Percentiles rank a stretch among this genome's conserved stretches.
phyloP scores from a whole-genome alignment of 2,888 invertebrate species.

The Bugulina stolonifera region DNA sequence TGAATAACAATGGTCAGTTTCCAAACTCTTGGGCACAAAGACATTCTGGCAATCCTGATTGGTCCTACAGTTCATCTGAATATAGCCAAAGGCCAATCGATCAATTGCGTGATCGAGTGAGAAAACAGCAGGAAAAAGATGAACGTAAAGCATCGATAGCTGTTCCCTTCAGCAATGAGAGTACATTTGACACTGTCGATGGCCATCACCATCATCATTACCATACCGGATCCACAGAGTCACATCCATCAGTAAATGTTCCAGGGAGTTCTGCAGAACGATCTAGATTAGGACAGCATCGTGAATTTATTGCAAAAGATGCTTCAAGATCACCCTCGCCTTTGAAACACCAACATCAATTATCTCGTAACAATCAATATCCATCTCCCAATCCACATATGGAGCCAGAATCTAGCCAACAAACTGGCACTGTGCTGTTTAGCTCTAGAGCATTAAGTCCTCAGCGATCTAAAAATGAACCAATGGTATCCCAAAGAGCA shows the following conservation, averaged over 20 bases:
- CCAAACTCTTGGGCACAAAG: background rate
- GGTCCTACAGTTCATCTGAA: background rate
- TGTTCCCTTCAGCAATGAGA: background rate
- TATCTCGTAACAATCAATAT: background rate
- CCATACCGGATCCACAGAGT: background rate
- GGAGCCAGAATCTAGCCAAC: background rate
- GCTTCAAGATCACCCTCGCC: background rate
- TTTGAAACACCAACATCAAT: background rate
- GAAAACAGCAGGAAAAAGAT: background rate
- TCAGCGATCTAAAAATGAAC: background rate
- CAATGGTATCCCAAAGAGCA: background rate
- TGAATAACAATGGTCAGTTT: background rate
- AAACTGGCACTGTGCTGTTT: background rate
- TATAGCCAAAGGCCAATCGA: slow-evolving; percentile 12
- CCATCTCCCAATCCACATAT: background rate
- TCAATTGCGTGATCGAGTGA: slow-evolving; percentile 2
- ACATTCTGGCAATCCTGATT: background rate
- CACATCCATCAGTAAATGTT: too few species aligned
- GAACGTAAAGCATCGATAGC: background rate
- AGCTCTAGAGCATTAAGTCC: background rate
- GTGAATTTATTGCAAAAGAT: background rate
- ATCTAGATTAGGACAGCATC: background rate
- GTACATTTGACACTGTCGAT: too few species aligned
- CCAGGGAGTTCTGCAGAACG: background rate
- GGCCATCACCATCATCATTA: too few species aligned